Evolutionary conservation across 1,140 invertebrate genomes (phyloP).

Genomic region (Zaprionus vittiger): DNA sequence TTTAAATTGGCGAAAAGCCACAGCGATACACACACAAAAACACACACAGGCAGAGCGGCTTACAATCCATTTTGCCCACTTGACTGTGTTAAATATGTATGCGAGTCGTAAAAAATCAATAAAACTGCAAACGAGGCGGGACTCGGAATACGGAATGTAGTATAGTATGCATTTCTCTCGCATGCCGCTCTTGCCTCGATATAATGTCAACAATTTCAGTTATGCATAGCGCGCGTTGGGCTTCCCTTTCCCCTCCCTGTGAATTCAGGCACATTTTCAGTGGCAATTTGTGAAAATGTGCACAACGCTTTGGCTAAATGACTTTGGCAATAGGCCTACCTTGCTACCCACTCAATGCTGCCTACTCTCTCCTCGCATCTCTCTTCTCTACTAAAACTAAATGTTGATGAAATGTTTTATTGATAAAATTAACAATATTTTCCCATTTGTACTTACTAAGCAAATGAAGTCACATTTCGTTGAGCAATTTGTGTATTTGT

Average conservation of each 20-base stretch:
- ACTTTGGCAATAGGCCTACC: background rate
- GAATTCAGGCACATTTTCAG: constrained; percentile 49
- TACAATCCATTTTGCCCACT: constrained; percentile 59
- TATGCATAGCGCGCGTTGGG: constrained; percentile 25
- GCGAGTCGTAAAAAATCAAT: constrained; percentile 71
- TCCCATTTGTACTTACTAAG: constrained; percentile 1
- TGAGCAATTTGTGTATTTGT: constrained; percentile 37
- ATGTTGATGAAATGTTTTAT: constrained; percentile 66
- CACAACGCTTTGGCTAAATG: constrained; percentile 57
- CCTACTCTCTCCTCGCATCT: background rate
- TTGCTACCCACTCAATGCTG: background rate
- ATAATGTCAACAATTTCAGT: constrained; percentile 69
- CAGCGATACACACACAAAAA: background rate
- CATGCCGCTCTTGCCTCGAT: constrained; percentile 19
- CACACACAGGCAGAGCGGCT: background rate
- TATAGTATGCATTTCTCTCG: background rate
- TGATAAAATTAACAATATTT: constrained; percentile 55
- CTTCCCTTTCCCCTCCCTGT: background rate
- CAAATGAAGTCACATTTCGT: constrained; percentile 62
- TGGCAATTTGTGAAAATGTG: constrained; percentile 69
- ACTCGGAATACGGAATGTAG: background rate
- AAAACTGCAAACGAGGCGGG: constrained; percentile 51
- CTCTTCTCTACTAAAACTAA: constrained; percentile 27
- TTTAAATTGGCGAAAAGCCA: constrained; percentile 54
- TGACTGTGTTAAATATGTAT: constrained; percentile 58